A percentile compares a stretch with the other conserved stretches of the same genome.
These are phyloP conservation scores for Amazona ochrocephala DNA, from an alignment of 2,797 vertebrate species.

Conservation along the genomic window DNA sequence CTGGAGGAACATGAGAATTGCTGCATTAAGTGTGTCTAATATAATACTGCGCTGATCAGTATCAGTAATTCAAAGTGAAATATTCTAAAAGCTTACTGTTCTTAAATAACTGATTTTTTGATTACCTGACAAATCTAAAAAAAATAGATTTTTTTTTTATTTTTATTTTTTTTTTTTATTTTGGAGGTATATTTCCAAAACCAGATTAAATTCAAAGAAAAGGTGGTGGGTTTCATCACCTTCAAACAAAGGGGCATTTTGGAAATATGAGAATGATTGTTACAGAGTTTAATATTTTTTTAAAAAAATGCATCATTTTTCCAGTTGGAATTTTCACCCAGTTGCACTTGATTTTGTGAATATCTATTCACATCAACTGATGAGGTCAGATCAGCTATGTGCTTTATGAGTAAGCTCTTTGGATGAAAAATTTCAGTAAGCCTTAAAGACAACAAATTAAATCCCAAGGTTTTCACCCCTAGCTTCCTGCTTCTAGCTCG, in stretches of 20 bases:
- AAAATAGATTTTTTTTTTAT: background rate
- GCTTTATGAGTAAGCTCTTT: background rate
- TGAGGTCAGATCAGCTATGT: background rate
- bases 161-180: background rate
- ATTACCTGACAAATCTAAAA: background rate
- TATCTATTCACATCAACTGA: background rate
- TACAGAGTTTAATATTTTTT: background rate
- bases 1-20: background rate
- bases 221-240: rapidly evolving
- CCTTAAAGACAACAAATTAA: background rate
- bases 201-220: background rate
- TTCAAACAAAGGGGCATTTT: background rate
- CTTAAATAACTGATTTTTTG: background rate
- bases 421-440: background rate
- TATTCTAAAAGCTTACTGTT: background rate
- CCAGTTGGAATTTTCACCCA: background rate
- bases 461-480: background rate
- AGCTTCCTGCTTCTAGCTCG: background rate
- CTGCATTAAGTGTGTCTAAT: background rate
- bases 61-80: background rate
- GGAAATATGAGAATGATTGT: background rate
- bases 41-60: background rate
- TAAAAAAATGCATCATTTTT: background rate
- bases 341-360: background rate
- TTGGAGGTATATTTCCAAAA: background rate